Conservation (phyloP, 2,113 vertebrate genomes). For the Etheostoma cragini region DNA sequence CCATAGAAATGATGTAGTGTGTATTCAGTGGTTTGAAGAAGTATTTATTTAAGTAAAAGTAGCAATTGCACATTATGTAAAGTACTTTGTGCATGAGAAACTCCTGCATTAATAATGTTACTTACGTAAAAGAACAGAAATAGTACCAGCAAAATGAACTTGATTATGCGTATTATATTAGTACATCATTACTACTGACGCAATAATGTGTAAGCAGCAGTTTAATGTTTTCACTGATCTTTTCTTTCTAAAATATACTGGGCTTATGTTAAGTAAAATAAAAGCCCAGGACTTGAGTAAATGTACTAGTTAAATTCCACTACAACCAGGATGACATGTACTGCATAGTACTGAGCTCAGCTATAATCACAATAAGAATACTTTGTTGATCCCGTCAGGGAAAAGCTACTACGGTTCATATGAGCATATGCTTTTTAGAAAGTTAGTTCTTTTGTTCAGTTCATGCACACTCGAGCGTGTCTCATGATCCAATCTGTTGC, state of each 20-base stretch:
- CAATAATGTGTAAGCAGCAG: background rate
- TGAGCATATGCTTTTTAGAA: background rate
- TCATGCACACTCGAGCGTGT: background rate
- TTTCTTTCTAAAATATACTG: background rate
- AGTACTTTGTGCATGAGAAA: background rate
- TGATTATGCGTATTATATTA: background rate
- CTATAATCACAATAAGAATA: too few relatives aligned
- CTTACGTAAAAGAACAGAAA: background rate
- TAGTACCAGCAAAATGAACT: background rate
- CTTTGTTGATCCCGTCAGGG: too few relatives aligned
- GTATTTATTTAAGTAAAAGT: background rate
- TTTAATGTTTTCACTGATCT: background rate
- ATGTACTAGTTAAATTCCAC: background rate
- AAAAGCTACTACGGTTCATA: too few relatives aligned
- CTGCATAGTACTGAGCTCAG: background rate
- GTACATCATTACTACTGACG: background rate
- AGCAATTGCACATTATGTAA: background rate
- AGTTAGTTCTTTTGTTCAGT: background rate
- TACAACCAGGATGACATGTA: background rate
- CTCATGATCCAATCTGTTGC: slow-evolving; percentile 16
- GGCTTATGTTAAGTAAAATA: background rate
- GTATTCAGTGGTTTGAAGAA: background rate
- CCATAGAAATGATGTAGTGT: background rate
- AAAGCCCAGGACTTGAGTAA: background rate
- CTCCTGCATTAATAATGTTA: background rate